Evolutionary conservation across 2,113 vertebrate species (phyloP).

Genomic region (Sigmodon hispidus): DNA sequence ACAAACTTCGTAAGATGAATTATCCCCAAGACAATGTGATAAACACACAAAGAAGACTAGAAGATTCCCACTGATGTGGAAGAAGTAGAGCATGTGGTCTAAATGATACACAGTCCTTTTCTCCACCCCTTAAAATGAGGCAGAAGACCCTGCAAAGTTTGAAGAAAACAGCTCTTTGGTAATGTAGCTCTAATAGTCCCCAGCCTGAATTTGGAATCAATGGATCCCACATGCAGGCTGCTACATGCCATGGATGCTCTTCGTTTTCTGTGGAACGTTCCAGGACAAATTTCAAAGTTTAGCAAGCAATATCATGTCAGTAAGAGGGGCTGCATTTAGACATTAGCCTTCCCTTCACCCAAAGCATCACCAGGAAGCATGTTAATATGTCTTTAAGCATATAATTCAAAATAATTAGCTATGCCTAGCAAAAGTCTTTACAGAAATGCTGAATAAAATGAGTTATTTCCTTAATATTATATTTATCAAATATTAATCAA

Average conservation of each 20-base stretch:
- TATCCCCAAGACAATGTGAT: slow-evolving; percentile 13
- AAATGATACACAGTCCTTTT: not conserved
- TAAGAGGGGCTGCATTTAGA: not conserved
- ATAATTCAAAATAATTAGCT: slow-evolving; percentile 12
- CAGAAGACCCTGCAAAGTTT: not conserved
- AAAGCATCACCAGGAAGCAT: not conserved
- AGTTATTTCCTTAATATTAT: not conserved
- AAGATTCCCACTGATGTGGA: not conserved
- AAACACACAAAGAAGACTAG: not conserved
- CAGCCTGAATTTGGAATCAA: not conserved
- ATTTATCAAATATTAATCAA: not conserved
- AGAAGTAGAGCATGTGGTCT: not conserved
- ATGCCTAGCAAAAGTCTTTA: not conserved
- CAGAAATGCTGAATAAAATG: not conserved
- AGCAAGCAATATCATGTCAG: not conserved
- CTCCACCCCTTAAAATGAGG: not conserved
- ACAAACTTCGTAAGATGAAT: not conserved
- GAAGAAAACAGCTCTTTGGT: not conserved
- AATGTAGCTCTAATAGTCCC: not conserved
- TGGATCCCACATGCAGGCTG: not conserved
- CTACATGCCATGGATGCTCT: not conserved
- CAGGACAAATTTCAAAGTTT: not conserved
- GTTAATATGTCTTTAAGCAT: not conserved
- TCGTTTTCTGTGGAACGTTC: not conserved
- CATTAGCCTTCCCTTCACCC: not conserved